Base-by-base conservation (phyloP, 2,113 vertebrate genomes). In the Seriola quinqueradiata region DNA sequence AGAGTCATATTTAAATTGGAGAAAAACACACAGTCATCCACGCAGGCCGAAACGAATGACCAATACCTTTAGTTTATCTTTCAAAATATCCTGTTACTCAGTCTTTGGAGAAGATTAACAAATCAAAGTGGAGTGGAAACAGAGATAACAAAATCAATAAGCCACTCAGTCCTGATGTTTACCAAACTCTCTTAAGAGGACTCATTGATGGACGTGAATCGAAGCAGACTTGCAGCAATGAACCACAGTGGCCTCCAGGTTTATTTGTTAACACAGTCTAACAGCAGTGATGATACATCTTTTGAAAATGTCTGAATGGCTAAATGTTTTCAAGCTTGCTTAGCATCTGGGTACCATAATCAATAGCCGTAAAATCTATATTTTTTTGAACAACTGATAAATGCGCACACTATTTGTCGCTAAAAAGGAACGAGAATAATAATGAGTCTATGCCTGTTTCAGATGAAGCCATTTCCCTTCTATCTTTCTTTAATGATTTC, bases 61-160 rank as follows among this genome's bases (percentile, higher is more conserved):
- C 46, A 14, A 76, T 61, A 36, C 64, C n/a, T 79, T 83, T 61
- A 73, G 82, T 81, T 72, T 32, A 72, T 81, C 70, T 75, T 84
- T 83, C n/a, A 77, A 70, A 81, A 82, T 64, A 65, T 38, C 17
- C 70, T 46, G 85, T 70, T 77, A 58, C 79, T 86, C 67, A 75
- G 67, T 88, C 82, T 79, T 64, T 71, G 76, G 60, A 78, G 79
- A 64, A 86, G 86, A 92, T 90, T 81, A 93, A 91, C 80, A 82
- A 85, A 88, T 91, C 87, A 90, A 80, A 90, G 79, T 61, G 70
- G 64, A 87, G 79, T 74, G 83, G 68, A 90, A 89, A 84, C 80
- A 73, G 58, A 91, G 81, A 85, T 87, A 89, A 90, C 58, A 81
- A 60, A 91, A 92, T 93, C 92, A 89, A 94, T 93, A 92, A 87